These are phyloP conservation scores for Lates japonicus DNA, from an alignment of 2,797 vertebrate species.

Conservation along the genomic window DNA sequence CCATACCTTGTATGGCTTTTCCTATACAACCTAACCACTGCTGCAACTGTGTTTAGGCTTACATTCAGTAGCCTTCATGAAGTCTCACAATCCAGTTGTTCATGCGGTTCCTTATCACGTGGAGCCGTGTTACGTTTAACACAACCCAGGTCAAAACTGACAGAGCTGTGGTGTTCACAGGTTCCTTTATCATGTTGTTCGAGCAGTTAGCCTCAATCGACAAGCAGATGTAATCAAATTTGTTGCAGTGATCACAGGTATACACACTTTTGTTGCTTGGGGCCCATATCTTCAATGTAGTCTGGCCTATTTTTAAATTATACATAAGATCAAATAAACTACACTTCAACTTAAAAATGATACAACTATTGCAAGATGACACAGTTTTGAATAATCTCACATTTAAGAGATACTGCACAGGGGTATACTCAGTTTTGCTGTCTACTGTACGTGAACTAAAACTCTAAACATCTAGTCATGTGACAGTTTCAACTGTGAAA, in stretches of 20 bases:
- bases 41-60: too few relatives aligned
- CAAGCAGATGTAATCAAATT: not conserved
- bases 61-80: too few relatives aligned
- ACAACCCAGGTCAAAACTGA: not conserved
- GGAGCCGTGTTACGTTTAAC: not conserved
- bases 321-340: not conserved
- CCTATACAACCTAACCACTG: too few relatives aligned
- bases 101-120: not conserved
- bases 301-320: not conserved
- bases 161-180: not conserved
- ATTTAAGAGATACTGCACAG: not conserved
- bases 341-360: too few relatives aligned
- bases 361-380: too few relatives aligned
- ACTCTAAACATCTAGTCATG: slow-evolving; percentile 26
- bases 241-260: not conserved
- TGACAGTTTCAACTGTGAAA: slow-evolving; percentile 40
- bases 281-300: not conserved
- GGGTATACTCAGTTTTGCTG: not conserved
- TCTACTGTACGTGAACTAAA: slow-evolving; percentile 8
- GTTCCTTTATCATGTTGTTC: too few relatives aligned
- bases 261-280: not conserved
- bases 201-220: not conserved
- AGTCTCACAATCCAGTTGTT: not conserved
- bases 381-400: not conserved
- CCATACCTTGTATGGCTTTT: too few relatives aligned